Evolutionary conservation across 2,888 invertebrate genomes (phyloP).

Genomic region (Drosophila heteroneura): DNA sequence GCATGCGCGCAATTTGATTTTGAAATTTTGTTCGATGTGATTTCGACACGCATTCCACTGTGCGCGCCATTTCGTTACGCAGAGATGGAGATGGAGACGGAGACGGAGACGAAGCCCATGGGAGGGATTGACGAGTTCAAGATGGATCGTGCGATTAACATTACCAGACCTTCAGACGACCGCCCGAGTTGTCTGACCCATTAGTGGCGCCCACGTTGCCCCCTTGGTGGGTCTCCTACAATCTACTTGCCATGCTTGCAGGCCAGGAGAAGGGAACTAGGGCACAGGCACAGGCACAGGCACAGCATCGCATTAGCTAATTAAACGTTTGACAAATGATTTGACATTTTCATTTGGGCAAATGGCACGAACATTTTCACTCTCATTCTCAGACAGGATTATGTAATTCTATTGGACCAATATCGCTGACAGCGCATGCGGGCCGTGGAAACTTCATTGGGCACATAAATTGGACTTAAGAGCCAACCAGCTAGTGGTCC

Average conservation of each 20-base stretch:
- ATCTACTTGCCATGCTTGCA: constrained; percentile 6
- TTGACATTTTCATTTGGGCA: constrained; percentile 71
- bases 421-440: constrained; percentile 70
- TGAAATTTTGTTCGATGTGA: constrained; percentile 40
- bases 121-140: constrained; percentile 56
- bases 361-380: constrained; percentile 54
- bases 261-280: not conserved
- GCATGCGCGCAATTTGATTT: constrained; percentile 68
- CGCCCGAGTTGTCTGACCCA: constrained; percentile 50
- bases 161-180: constrained; percentile 43
- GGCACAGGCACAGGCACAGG: not conserved
- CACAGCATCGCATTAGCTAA: constrained; percentile 47
- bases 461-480: constrained; percentile 40
- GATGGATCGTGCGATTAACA: constrained; percentile 55
- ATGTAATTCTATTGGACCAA: constrained; percentile 31
- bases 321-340: constrained; percentile 75
- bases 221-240: constrained; percentile 25
- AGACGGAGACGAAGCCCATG: constrained; percentile 6
- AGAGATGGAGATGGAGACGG: constrained; percentile 17
- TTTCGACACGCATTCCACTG: constrained; percentile 72
- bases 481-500: constrained; percentile 27
- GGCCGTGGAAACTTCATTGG: constrained; percentile 32
- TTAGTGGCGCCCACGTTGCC: constrained; percentile 48
- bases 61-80: constrained; percentile 72
- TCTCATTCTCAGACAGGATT: constrained; percentile 54